Evolutionary conservation across 1,140 invertebrate genomes (phyloP).

Genomic region (Diachasmimorpha longicaudata): DNA sequence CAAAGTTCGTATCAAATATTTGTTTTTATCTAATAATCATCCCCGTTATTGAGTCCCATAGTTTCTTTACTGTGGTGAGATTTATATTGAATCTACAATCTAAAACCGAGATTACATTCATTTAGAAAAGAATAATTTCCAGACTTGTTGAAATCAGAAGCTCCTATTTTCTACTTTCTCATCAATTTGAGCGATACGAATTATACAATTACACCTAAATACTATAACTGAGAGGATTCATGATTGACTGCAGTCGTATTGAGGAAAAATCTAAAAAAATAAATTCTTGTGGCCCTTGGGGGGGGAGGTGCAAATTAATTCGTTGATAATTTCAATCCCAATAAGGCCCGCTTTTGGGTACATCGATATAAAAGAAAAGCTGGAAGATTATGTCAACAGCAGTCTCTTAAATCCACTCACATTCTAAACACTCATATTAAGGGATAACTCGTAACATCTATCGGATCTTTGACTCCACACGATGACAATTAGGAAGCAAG

Average conservation of each 20-base stretch:
- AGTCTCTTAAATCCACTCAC: slow-evolving; percentile 2
- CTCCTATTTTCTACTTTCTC: background rate
- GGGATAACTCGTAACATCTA: background rate
- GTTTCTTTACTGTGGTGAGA: background rate
- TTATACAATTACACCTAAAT: background rate
- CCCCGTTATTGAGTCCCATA: background rate
- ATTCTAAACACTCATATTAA: background rate
- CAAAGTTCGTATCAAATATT: no score
- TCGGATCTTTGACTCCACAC: background rate
- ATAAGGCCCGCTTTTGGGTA: background rate
- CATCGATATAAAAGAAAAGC: background rate
- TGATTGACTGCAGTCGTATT: background rate
- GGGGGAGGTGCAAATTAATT: background rate
- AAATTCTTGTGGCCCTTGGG: background rate
- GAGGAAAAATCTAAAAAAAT: background rate
- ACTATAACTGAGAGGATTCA: background rate
- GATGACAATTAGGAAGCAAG: slow-evolving; percentile 36
- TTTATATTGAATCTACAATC: background rate
- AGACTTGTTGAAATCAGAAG: background rate
- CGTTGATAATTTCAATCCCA: background rate
- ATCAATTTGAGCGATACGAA: background rate
- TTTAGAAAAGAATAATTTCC: background rate
- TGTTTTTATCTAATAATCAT: no score
- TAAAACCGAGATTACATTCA: background rate
- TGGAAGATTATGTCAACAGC: background rate